Percentiles rank a stretch among this genome's conserved stretches.
Conservation (phyloP, 92 coral and sea anemone species). For the Pocillopora grandis region DNA sequence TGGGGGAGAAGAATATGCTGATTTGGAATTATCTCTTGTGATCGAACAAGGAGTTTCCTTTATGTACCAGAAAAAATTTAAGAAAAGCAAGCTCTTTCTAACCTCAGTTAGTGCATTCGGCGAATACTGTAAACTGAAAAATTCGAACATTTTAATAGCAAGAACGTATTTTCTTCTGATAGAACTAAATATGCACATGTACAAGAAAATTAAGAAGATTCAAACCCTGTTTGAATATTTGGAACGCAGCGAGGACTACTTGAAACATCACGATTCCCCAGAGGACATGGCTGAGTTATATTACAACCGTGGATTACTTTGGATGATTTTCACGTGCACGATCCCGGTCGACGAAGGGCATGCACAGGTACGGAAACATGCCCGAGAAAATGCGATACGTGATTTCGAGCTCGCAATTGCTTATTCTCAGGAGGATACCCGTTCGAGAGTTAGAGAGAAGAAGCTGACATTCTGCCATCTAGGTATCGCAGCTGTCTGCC, state of each 20-base stretch:
- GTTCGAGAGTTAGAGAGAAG: neutral
- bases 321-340: neutral
- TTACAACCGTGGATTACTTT: neutral
- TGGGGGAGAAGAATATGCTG: neutral
- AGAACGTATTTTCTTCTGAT: neutral
- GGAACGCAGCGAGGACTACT: neutral
- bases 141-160: conserved; percentile 3
- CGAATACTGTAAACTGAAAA: neutral
- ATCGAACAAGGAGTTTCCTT: conserved; percentile 10
- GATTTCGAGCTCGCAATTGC: conserved; percentile 13
- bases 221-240: neutral
- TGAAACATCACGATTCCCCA: conserved; percentile 12
- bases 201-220: conserved; percentile 6
- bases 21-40: neutral
- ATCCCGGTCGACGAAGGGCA: conserved; percentile 4
- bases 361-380: conserved; percentile 13
- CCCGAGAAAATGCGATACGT: neutral
- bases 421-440: neutral
- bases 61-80: conserved; percentile 11
- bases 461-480: conserved; percentile 10
- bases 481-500: conserved; percentile 7
- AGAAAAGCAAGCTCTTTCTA: conserved; percentile 8
- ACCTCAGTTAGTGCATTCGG: neutral
- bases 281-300: conserved; percentile 18
- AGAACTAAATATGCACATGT: neutral